Percentiles rank a stretch among this genome's conserved stretches.
Evolutionary conservation across 2,113 vertebrate species (phyloP).

Genomic region (Cyprinodon brontotheroides): DNA sequence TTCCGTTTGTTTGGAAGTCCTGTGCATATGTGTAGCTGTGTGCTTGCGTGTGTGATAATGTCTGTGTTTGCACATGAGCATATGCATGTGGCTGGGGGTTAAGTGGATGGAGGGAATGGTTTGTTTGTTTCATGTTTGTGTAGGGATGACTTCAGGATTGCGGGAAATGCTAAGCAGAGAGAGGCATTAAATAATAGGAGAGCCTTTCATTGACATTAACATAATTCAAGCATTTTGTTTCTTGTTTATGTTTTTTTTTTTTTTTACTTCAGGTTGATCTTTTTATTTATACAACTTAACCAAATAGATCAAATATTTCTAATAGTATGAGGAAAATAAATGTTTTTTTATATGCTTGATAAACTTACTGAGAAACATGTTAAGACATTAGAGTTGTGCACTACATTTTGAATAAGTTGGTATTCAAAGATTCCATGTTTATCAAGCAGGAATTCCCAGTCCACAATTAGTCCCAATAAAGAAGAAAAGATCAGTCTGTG

Average conservation of each 20-base stretch:
- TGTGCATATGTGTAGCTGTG: conserved; percentile 35
- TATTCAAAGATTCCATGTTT: neutral
- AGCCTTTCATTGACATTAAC: conserved; percentile 66
- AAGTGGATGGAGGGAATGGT: conserved; percentile 69
- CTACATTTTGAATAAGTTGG: conserved; percentile 11
- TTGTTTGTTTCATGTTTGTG: conserved; percentile 50
- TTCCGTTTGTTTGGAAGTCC: conserved; percentile 63
- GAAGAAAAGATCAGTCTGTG: too few relatives aligned
- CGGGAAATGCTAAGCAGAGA: conserved; percentile 63
- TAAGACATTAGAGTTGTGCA: conserved; percentile 44
- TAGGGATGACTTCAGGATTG: conserved; percentile 49
- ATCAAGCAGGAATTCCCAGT: too few relatives aligned
- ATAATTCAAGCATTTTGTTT: conserved; percentile 63
- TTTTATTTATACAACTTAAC: conserved; percentile 58
- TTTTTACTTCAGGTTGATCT: conserved; percentile 53
- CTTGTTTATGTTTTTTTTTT: conserved; percentile 33
- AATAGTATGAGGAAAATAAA: conserved; percentile 70
- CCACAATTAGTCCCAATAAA: too few relatives aligned
- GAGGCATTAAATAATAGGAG: conserved; percentile 73
- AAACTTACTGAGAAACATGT: conserved; percentile 41
- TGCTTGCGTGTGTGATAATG: neutral
- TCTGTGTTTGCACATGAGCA: neutral
- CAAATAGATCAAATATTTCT: conserved; percentile 59
- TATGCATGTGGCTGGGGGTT: conserved; percentile 40
- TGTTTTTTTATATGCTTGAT: conserved; percentile 16